Base-by-base conservation (phyloP, 2,797 vertebrate species). In the Myotis planiceps region DNA sequence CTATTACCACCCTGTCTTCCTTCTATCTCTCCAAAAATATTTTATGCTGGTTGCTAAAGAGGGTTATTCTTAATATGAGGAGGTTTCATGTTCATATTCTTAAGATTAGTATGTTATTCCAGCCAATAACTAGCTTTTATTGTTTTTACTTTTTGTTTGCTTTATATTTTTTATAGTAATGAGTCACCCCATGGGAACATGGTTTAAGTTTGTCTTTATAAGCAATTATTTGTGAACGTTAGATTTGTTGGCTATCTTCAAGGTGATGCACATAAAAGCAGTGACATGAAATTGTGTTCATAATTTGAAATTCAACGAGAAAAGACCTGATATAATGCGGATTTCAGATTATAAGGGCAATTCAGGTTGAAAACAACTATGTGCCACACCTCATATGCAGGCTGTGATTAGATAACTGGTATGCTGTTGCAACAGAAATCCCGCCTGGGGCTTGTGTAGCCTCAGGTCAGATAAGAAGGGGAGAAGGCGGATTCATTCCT, bases 131-230 rank as follows among this genome's bases (percentile, higher is more conserved):
- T 69, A 29, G 18, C 55, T 89, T 89, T 69, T 51, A 37, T 60
- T 80, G 34, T n/a, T 89, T 88, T 47, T 45, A 42, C 15, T 75
- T 53, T 53, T 32, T 55, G 8, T 55, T 58, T 75, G 25, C 60
- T 89, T 42, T 80, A 2, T 3, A 47, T 95, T 81, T 81, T 88
- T 32, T 87, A 6, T 7, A 87, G 45, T 71, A 80, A 80, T 29
- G 53, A 72, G 5, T 83, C 68, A 79, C 34, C 51, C 55, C 13
- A 5, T 65, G 21, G 63, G 78, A 79, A 87, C 23, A 39, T 85
- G 87, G 65, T 90, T 47, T 58, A 55, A 88, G 34, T 78, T 84
- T 92, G 15, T 92, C 23, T 87, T 34, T 81, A 4, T 92, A 69
- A 63, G 87, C 58, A 42, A 27, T 88, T 93, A 27, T 82, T 19